Evolutionary conservation across 2,888 invertebrate genomes (phyloP).

Genomic region (Agrotis ipsilon): DNA sequence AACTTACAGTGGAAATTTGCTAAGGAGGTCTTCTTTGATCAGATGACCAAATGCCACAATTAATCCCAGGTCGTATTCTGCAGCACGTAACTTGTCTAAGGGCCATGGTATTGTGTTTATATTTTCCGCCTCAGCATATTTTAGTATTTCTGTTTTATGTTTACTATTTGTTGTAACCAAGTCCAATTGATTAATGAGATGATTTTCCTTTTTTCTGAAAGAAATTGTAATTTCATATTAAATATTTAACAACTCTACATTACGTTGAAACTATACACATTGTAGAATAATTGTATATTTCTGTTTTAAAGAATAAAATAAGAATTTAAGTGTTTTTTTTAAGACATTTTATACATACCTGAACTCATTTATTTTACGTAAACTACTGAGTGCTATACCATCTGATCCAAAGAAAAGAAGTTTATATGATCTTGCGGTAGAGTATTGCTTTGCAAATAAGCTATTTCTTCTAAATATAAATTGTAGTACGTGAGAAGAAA

Average conservation of each 20-base stretch:
- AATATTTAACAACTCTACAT: neutral
- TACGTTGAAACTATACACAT: neutral
- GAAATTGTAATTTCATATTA: conserved; percentile 1
- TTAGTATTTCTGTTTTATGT: conserved; percentile 92
- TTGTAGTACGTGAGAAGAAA: conserved; percentile 67
- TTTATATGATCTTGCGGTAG: conserved; percentile 74
- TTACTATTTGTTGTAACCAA: conserved; percentile 93
- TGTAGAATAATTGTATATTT: neutral
- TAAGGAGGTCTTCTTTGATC: conserved; percentile 94
- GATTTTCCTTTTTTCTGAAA: conserved; percentile 89
- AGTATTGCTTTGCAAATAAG: conserved; percentile 69
- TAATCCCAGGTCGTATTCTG: conserved; percentile 95
- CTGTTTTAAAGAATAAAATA: neutral
- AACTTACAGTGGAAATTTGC: conserved; percentile 95
- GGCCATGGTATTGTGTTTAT: conserved; percentile 94
- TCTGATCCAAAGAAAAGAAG: conserved; percentile 96
- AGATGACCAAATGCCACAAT: conserved; percentile 98
- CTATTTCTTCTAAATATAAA: conserved; percentile 66
- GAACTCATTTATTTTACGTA: conserved; percentile 92
- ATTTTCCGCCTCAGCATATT: conserved; percentile 92
- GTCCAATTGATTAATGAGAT: conserved; percentile 90
- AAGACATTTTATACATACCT: conserved; percentile 84
- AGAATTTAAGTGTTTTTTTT: neutral
- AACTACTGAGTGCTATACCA: conserved; percentile 94
- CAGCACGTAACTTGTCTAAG: conserved; percentile 77